phyloP scores from a whole-genome alignment of 2,888 invertebrate species.

The Amphipyra berbera region DNA sequence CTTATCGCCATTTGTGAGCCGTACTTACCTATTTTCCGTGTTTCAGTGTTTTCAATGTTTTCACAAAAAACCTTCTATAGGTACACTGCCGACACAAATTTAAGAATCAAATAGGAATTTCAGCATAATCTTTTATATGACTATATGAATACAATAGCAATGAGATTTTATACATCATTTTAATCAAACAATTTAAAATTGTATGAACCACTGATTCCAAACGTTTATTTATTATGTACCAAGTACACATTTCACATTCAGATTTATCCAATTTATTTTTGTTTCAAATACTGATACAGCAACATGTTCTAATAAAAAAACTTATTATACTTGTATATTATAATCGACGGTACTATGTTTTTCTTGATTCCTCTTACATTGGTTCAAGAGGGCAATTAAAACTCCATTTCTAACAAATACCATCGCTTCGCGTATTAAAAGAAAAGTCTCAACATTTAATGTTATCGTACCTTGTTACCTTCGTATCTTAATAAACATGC shows the following conservation, averaged over 20 bases:
- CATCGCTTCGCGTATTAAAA: not conserved
- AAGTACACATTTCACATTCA: too few relatives aligned
- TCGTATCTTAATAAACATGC: too few relatives aligned
- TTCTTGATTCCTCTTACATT: conserved; percentile 1
- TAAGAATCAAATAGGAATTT: not conserved
- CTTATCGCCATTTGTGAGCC: conserved; percentile 27
- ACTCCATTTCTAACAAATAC: conserved; percentile 10
- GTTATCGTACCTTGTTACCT: too few relatives aligned
- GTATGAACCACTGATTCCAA: too few relatives aligned
- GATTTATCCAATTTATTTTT: too few relatives aligned
- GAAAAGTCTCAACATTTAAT: not conserved
- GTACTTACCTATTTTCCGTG: conserved; percentile 26
- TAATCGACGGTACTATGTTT: not conserved
- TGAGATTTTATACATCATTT: too few relatives aligned
- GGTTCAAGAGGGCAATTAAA: conserved; percentile 11
- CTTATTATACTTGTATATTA: not conserved
- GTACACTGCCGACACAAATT: conserved; percentile 1
- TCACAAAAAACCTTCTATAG: conserved; percentile 4
- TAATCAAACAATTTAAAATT: too few relatives aligned
- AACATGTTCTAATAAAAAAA: too few relatives aligned
- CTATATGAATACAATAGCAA: too few relatives aligned
- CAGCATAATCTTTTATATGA: too few relatives aligned
- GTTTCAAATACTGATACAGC: too few relatives aligned
- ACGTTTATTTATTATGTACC: too few relatives aligned
- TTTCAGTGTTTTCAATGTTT: conserved; percentile 17